phyloP scores from a whole-genome alignment of 92 coral and sea anemone species.

The Paragorgia papillata region DNA sequence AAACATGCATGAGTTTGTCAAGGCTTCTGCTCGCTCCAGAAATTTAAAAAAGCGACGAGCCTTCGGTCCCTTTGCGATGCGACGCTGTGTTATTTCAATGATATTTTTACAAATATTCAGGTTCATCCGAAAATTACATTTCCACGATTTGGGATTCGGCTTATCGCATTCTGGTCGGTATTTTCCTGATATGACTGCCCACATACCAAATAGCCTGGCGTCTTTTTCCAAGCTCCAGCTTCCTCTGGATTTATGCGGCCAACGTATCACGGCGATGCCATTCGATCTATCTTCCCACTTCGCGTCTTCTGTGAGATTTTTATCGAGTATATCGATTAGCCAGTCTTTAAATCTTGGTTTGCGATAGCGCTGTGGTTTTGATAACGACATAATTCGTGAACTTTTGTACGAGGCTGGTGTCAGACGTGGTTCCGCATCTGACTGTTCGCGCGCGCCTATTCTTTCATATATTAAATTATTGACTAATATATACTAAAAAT shows the following conservation, averaged over 20 bases:
- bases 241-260: conserved; percentile 42
- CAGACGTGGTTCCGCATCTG: too few relatives aligned
- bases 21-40: neutral
- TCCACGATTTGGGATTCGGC: conserved; percentile 42
- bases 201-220: conserved; percentile 20
- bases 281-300: conserved; percentile 10
- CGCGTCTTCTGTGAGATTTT: conserved; percentile 18
- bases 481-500: too few relatives aligned
- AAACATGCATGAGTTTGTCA: too few relatives aligned
- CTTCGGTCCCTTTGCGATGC: conserved; percentile 18
- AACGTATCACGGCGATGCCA: conserved; percentile 6
- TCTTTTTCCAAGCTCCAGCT: conserved; percentile 34
- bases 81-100: neutral
- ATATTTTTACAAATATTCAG: conserved; percentile 39
- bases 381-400: conserved; percentile 1
- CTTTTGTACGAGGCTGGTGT: too few relatives aligned
- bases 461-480: too few relatives aligned
- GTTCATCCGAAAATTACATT: conserved; percentile 40
- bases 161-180: neutral
- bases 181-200: conserved; percentile 35
- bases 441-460: too few relatives aligned
- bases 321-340: conserved; percentile 17
- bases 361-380: conserved; percentile 1
- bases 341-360: conserved; percentile 34
- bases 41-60: conserved; percentile 29